Percentiles rank a stretch among this genome's conserved stretches.
These are phyloP conservation scores for Mobula birostris DNA, from an alignment of 2,113 vertebrate genomes.

Conservation along the genomic window DNA sequence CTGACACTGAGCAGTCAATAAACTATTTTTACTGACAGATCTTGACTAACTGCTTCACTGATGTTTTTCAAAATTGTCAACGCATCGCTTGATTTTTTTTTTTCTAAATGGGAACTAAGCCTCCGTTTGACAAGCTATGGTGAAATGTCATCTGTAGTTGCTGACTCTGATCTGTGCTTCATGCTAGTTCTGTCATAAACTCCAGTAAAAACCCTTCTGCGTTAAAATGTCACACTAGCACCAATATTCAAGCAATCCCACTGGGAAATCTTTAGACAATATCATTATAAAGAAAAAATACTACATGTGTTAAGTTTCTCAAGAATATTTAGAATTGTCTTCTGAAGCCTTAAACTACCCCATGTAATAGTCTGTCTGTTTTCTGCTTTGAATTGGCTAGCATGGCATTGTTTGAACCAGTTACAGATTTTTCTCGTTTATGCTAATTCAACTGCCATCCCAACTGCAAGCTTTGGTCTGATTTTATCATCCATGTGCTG, in stretches of 20 bases:
- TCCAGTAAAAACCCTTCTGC: neutral
- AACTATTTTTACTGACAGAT: neutral
- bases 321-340: neutral
- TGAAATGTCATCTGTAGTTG: neutral
- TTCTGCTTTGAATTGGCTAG: neutral
- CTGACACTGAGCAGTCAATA: no score
- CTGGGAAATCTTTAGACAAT: neutral
- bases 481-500: neutral
- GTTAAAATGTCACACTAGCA: neutral
- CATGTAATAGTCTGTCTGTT: neutral
- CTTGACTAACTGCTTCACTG: neutral
- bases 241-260: neutral
- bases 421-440: neutral
- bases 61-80: neutral
- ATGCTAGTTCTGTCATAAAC: neutral
- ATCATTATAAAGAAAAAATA: neutral
- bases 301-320: neutral
- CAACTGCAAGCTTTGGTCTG: neutral
- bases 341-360: neutral
- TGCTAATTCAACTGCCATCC: neutral
- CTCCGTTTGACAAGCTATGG: neutral
- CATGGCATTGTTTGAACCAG: neutral
- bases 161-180: neutral
- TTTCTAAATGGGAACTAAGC: neutral
- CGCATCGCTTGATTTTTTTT: neutral